Percentiles rank a stretch among this genome's conserved stretches.
phyloP scores from a whole-genome alignment of 1,140 invertebrate genomes.

The Archegozetes longisetosus region DNA sequence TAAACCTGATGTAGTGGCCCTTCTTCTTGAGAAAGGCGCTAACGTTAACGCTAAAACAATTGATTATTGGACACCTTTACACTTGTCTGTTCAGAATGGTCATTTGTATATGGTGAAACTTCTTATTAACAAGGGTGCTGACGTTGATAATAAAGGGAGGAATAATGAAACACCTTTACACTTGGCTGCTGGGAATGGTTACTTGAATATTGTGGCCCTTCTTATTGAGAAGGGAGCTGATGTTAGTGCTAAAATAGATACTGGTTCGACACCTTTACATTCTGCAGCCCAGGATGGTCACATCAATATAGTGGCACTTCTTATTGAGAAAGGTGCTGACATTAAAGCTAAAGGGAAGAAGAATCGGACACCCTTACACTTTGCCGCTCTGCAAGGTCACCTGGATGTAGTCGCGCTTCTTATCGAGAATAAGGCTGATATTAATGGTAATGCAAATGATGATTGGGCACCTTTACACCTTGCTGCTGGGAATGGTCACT shows the following conservation, averaged over 20 bases:
- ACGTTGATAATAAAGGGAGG: too few relatives aligned
- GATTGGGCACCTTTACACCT: constrained; percentile 31
- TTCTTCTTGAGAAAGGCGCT: too few relatives aligned
- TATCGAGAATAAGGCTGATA: constrained; percentile 30
- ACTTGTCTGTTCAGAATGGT: constrained; percentile 36
- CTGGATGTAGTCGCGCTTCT: constrained; percentile 25
- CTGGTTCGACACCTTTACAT: constrained; percentile 36
- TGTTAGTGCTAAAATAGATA: constrained; percentile 37
- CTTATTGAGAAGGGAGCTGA: too few relatives aligned
- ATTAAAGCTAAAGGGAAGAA: constrained; percentile 32
- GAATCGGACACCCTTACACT: constrained; percentile 35
- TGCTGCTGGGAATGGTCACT: too few relatives aligned
- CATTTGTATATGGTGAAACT: constrained; percentile 28
- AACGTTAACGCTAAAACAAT: too few relatives aligned
- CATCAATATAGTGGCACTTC: constrained; percentile 25
- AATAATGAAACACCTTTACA: too few relatives aligned
- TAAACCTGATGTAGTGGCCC: too few relatives aligned
- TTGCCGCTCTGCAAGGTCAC: constrained; percentile 37
- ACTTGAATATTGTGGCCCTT: too few relatives aligned
- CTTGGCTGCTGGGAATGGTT: too few relatives aligned
- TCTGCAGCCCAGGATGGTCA: constrained; percentile 37
- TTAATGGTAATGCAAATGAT: too few relatives aligned
- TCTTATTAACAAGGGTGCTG: constrained; percentile 26
- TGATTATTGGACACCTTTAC: constrained; percentile 34
- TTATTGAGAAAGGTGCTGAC: constrained; percentile 30